phyloP scores from a whole-genome alignment of 2,888 invertebrate genomes.

The Eremobia ochroleuca region DNA sequence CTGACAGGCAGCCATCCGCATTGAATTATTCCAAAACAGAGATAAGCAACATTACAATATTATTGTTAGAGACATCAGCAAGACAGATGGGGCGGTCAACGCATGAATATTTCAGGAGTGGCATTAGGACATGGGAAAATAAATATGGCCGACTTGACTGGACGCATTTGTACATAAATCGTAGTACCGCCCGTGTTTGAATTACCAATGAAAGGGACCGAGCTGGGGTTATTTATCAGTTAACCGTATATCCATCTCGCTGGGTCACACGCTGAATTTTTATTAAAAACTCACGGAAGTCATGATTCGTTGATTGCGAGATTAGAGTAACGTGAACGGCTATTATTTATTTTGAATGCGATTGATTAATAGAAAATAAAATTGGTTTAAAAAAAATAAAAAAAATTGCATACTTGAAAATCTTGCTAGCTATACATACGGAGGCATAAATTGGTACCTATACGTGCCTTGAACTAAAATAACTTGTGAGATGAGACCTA shows the following conservation, averaged over 20 bases:
- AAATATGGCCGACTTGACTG: slow-evolving; percentile 87
- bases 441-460: background rate
- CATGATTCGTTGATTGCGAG: slow-evolving; percentile 36
- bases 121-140: slow-evolving; percentile 89
- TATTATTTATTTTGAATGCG: slow-evolving; percentile 5
- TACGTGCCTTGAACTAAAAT: background rate
- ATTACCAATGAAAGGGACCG: slow-evolving; percentile 78
- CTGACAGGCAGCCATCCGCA: slow-evolving; percentile 25
- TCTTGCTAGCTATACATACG: background rate
- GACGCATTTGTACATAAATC: slow-evolving; percentile 89
- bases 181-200: slow-evolving; percentile 84
- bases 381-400: background rate
- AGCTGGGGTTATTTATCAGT: slow-evolving; percentile 83
- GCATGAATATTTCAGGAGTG: slow-evolving; percentile 89
- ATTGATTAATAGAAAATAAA: background rate
- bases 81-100: slow-evolving; percentile 87
- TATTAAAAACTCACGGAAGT: slow-evolving; percentile 77
- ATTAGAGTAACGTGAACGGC: slow-evolving; percentile 9
- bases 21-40: slow-evolving; percentile 50
- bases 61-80: slow-evolving; percentile 84
- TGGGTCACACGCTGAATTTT: slow-evolving; percentile 77
- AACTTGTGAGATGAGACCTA: background rate
- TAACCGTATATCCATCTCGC: slow-evolving; percentile 81
- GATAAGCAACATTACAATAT: slow-evolving; percentile 78
- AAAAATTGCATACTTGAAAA: background rate